Conservation (phyloP, 92 coral and sea anemone species). For the Montipora capitata region DNA sequence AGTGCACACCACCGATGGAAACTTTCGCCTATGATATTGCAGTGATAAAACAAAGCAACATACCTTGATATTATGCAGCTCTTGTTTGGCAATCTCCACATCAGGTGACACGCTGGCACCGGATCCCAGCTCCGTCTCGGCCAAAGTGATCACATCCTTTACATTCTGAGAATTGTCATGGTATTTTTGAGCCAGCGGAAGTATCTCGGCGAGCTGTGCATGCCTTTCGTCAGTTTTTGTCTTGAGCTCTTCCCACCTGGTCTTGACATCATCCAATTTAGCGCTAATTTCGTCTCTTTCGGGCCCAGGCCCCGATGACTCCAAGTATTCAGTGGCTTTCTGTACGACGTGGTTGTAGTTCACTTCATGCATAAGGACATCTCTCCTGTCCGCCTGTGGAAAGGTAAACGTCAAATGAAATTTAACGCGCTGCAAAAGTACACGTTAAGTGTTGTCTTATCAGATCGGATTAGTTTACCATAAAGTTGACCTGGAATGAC, state of each 20-base stretch:
- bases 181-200: conserved; percentile 96
- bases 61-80: conserved; percentile 87
- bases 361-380: conserved; percentile 80
- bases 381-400: conserved; percentile 77
- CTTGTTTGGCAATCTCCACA: conserved; percentile 86
- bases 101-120: conserved; percentile 78
- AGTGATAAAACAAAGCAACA: background rate
- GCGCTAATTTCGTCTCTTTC: conserved; percentile 76
- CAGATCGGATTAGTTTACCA: too few species aligned
- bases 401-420: too few species aligned
- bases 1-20: too few species aligned
- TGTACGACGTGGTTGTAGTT: conserved; percentile 76
- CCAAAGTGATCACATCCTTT: conserved; percentile 87
- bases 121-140: conserved; percentile 84
- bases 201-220: conserved; percentile 79
- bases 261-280: conserved; percentile 78
- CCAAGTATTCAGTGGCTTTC: conserved; percentile 68
- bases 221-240: conserved; percentile 74
- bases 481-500: too few species aligned
- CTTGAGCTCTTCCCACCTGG: conserved; percentile 87
- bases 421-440: too few species aligned
- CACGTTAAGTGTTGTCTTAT: too few species aligned
- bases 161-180: conserved; percentile 91
- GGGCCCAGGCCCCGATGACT: conserved; percentile 79
- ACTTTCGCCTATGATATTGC: background rate